Conservation (phyloP, 2,888 invertebrate species). For the Octonoba sinensis region DNA sequence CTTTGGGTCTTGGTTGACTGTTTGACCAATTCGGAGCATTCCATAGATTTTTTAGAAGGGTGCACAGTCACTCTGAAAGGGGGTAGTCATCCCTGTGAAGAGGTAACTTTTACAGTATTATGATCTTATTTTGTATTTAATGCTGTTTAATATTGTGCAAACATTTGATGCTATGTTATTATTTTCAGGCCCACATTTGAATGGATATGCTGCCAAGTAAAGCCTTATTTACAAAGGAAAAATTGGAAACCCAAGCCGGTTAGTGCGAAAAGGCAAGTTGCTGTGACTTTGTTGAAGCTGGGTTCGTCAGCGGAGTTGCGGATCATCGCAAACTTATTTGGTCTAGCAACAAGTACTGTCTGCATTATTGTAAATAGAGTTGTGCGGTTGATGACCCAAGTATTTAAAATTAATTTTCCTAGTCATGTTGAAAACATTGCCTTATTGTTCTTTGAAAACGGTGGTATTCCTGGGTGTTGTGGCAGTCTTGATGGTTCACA, state of each 20-base stretch:
- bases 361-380: neutral
- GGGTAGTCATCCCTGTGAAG: no score
- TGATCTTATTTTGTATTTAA: no score
- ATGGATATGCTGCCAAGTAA: neutral
- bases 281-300: neutral
- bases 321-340: neutral
- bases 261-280: neutral
- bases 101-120: no score
- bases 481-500: slow-evolving; percentile 35
- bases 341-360: neutral
- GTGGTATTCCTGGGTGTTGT: slow-evolving; percentile 15
- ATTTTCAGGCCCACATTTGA: neutral
- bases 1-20: no score
- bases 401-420: slow-evolving; percentile 1
- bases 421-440: neutral
- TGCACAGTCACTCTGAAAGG: no score
- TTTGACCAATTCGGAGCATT: no score
- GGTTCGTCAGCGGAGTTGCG: slow-evolving; percentile 11
- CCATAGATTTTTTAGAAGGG: no score
- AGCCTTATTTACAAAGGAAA: neutral
- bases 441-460: neutral
- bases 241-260: neutral
- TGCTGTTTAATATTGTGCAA: no score
- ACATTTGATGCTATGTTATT: no score
- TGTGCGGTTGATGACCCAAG: neutral